phyloP scores from a whole-genome alignment of 2,113 vertebrate species.

The Prunella fulvescens region DNA sequence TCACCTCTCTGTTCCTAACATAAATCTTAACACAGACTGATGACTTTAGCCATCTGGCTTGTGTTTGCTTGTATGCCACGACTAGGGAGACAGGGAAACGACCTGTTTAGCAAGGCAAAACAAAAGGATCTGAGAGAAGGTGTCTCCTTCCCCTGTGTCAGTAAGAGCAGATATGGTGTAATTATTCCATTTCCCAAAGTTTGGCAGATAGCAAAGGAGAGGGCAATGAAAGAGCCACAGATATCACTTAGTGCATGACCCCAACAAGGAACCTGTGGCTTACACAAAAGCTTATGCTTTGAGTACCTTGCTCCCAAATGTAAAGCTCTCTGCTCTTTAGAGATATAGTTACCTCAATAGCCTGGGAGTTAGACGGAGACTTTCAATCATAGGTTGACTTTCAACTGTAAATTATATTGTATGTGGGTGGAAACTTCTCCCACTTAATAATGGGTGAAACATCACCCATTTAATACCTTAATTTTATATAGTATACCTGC shows the following conservation, averaged over 20 bases:
- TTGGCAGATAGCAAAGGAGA: not conserved
- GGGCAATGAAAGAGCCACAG: not conserved
- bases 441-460: not conserved
- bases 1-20: constrained; percentile 28
- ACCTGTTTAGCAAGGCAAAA: not conserved
- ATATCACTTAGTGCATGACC: not conserved
- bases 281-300: not conserved
- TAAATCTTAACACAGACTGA: constrained; percentile 30
- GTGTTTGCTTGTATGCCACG: not conserved
- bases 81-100: not conserved
- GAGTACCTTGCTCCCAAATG: not conserved
- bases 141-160: not conserved
- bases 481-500: not conserved
- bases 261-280: not conserved
- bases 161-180: not conserved
- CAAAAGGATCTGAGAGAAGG: not conserved
- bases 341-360: not conserved
- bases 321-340: not conserved
- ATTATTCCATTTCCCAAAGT: not conserved
- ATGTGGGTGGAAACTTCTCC: not conserved
- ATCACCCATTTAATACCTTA: not conserved
- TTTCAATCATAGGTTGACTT: not conserved
- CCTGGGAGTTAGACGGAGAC: not conserved
- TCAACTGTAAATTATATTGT: not conserved
- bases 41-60: constrained; percentile 29